Conservation (phyloP, 2,888 invertebrate genomes). For the Ornithoptera alexandrae region DNA sequence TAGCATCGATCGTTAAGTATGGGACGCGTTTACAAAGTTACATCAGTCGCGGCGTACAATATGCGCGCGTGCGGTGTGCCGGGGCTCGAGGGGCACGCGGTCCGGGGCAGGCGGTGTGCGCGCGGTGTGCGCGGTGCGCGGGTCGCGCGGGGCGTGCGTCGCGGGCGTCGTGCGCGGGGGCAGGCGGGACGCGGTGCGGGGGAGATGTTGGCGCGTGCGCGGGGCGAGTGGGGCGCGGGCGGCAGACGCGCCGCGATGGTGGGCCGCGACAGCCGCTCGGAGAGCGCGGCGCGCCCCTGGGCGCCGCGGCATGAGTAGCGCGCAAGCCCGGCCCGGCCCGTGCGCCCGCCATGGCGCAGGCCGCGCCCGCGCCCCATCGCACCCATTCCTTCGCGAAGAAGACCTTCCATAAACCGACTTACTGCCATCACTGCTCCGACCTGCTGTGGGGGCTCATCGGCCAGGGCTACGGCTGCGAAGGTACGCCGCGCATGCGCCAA, state of each 20-base stretch:
- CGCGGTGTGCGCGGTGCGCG: constrained; percentile 31
- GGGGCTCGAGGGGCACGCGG: constrained; percentile 36
- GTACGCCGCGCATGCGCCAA: constrained; percentile 83
- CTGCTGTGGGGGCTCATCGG: constrained; percentile 99
- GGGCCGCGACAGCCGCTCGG: constrained; percentile 80
- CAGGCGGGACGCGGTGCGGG: constrained; percentile 35
- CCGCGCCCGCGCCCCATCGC: constrained; percentile 82
- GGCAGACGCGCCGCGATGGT: constrained; percentile 79
- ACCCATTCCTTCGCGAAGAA: constrained; percentile 99
- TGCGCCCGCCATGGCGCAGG: constrained; percentile 80
- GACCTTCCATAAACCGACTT: constrained; percentile 99
- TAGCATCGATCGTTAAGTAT: constrained; percentile 18
- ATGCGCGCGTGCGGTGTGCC: constrained; percentile 27
- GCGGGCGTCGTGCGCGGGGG: constrained; percentile 29
- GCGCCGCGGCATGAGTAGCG: constrained; percentile 80
- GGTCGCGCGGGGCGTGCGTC: constrained; percentile 39
- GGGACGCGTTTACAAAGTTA: constrained; percentile 18
- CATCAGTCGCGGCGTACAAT: constrained; percentile 29
- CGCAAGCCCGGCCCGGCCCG: constrained; percentile 77
- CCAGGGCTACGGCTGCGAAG: constrained; percentile 99
- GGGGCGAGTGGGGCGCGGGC: constrained; percentile 47
- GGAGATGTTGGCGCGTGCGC: constrained; percentile 52
- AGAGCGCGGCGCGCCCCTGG: constrained; percentile 80
- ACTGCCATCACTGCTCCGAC: constrained; percentile 99
- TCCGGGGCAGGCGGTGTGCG: no score